Evolutionary conservation across 2,888 invertebrate genomes (phyloP), one percentile per base, ranked within the genome.

Genomic region (Noctua pronuba): DNA sequence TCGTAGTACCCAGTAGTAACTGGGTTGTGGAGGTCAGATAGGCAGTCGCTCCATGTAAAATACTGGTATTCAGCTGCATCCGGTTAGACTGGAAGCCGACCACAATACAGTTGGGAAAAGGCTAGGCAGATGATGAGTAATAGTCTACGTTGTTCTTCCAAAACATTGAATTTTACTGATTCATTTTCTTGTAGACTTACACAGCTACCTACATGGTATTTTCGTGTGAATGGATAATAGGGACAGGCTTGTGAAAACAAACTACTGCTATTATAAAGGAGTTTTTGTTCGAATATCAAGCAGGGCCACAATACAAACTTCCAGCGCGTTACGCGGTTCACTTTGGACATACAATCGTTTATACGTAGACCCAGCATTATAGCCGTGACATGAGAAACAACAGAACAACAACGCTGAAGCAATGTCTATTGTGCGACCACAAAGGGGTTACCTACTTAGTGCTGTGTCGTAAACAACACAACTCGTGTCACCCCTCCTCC

Each of bases 361-460:
- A 68, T 49, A 74, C 28, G 46, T 46, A 35, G 58, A 41, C 67
- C 71, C 67, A 69, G 79, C 64, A 76, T 83, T 77, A 77, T 81
- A 75, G 75, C 62, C 76, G 82, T 76, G 88, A 80, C 81, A 87
- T 80, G 86, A 87, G 82, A 84, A 77, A 78, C 81, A 81, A 81
- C 85, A 82, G 75, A 84, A 84, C 83, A 87, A 88, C 87, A 88
- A 88, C 86, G 88, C 79, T 79, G 83, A 84, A 82, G 86, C 85
- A 80, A 75, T 80, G 82, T 84, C 79, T 86, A 88, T 88, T 84
- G 86, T 87, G 68, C 73, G 71, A 69, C 79, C 82, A 90, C 90
- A 89, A 88, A 89, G 87, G 86, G 87, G 81, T 83, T 83, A 85
- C 87, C 85, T 89, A 89, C 88, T 89, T 88, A 86, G 80, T 74